Percentiles rank a stretch among this genome's conserved stretches.
Conservation (phyloP, 1,140 invertebrate genomes). For the Popillia japonica region DNA sequence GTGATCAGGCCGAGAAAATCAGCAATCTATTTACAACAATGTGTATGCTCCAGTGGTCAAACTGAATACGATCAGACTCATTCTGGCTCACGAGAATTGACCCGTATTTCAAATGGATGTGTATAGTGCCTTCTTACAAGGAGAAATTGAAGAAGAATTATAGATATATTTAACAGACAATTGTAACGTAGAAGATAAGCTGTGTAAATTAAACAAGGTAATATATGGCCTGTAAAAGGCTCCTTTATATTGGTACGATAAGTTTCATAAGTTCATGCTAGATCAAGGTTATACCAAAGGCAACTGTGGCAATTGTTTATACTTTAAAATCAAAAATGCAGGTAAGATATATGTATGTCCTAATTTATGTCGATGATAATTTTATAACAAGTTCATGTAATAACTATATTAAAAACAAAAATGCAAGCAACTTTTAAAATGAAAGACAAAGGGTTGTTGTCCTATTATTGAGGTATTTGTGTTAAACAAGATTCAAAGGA, state of each 20-base stretch:
- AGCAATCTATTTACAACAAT: no score
- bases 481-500: no score
- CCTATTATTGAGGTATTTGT: no score
- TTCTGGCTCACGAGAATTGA: no score
- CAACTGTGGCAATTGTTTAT: conserved; percentile 29
- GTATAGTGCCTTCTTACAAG: no score
- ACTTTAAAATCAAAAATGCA: not conserved
- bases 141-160: conserved; percentile 46
- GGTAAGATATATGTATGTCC: conserved; percentile 16
- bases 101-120: no score
- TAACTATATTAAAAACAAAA: not conserved
- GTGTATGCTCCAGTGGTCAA: no score
- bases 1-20: no score
- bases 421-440: no score
- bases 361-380: conserved; percentile 26
- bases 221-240: conserved; percentile 60
- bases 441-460: no score
- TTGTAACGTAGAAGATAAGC: conserved; percentile 39
- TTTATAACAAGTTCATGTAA: conserved; percentile 19
- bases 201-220: conserved; percentile 48
- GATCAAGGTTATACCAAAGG: conserved; percentile 20
- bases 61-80: no score
- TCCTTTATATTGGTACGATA: conserved; percentile 51
- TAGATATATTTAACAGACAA: conserved; percentile 47
- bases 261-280: conserved; percentile 47